Base-by-base conservation (phyloP, 2,113 vertebrate species). In the Psophia crepitans region DNA sequence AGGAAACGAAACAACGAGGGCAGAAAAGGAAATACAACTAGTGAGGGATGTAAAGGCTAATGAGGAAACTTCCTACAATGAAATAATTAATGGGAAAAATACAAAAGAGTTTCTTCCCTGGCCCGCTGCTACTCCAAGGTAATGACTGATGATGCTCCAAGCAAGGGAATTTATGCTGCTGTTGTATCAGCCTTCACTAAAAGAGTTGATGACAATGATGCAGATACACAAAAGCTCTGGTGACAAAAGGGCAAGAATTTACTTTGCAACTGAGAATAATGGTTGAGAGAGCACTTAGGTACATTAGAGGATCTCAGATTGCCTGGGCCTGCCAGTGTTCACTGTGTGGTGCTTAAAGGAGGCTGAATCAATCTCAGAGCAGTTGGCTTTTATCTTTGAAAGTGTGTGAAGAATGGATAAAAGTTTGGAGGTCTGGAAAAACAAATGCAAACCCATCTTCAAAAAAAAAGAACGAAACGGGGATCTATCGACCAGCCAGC, bases 191-290 rank as follows among this genome's bases (percentile, higher is more conserved):
- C 54, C 58, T 46, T 60, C 44, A 5, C 48, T 44, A 6, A 84
- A 79, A 53, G 46, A 70, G 71, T 6, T 41, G 57, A 28, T 63
- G 90, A 54, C 76, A 84, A 13, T 7, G 68, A 54, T 11, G 64
- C 26, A 46, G 75, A 22, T 74, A 88, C 6, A 7, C 6, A 78
- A 94, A 69, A 5, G 64, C 43, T 85, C 44, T 2, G 0, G 41
- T 84, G 76, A 84, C 64, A 93, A 86, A 88, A 60, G 75, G 41
- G 20, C 44, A 65, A 77, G 63, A 85, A 96, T 93, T 94, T n/a
- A 63, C 39, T 35, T n/a, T 80, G 71, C 46, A 81, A 24, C 63
- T 43, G 71, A 46, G 63, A 24, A 88, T 32, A 84, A 86, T 70
- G 83, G 27, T 19, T 33, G n/a, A 65, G 76, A 87, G 75, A 92